Evolutionary conservation across 2,797 vertebrate genomes (phyloP), one percentile per base, ranked within the genome.

Genomic region (Enteromius viviparus): DNA sequence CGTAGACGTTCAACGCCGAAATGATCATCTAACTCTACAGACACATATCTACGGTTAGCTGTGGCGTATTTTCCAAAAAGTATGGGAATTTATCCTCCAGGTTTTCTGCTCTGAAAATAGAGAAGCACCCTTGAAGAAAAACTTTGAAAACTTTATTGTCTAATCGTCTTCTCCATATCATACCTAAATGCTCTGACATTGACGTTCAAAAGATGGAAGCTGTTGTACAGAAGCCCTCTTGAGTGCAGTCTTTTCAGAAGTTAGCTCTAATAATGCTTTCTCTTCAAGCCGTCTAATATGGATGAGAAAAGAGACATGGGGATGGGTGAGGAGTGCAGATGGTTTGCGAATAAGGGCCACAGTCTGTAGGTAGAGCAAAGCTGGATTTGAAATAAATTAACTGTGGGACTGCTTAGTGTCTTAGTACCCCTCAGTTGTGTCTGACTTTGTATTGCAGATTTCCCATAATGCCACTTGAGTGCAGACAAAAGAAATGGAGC

Each of bases 341-440:
- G 74, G 62, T 58, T 83, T 70, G 49, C 11, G 37, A 77, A 77
- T 47, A 66, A 69, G 74, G 26, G 51, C 74, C 47, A 49, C 42
- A 70, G 14, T 76, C 76, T 70, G 49, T 75, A 85, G 65, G 82
- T 81, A 84, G 47, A 76, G 53, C 72, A 69, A 77, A 74, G 72
- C 53, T 74, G 83, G 62, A 86, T 85, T 84, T 65, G 58, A 85
- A 87, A 84, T 80, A 58, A 62, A 84, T 76, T 53, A 82, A 84
- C 78, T 74, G 60, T 45, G 81, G 42, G 49, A 78, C 79, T 68
- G 70, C 69, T 81, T 51, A 29, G 37, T 66, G 79, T 76, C 82
- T 84, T 80, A 58, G 72, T 76, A 78, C 32, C 78, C 29, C 62
- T 55, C 51, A 34, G 64, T 71, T 62, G 75, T 86, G 51, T 58